Base-by-base conservation (phyloP, 1,140 invertebrate species). In the Camponotus vicinus region DNA sequence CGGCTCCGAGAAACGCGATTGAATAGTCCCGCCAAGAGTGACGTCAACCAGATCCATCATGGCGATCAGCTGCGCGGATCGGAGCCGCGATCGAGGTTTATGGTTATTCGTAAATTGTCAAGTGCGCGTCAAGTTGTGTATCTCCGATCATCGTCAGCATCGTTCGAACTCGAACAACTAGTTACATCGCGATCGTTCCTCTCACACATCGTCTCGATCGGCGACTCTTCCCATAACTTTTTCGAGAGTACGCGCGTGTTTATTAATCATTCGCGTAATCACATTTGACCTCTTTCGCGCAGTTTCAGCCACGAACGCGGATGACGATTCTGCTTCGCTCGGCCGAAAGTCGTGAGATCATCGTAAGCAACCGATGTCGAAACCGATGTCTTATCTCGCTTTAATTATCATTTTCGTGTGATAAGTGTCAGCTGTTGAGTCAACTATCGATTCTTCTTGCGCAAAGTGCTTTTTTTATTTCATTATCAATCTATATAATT, bases 21-120 rank as follows among this genome's bases (percentile, higher is more conserved):
- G 40, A 83, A 83, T 75, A 61, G 1, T 83, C 79, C 79, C 79
- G 79, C 79, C 79, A 75, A 63, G 18, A 15, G 40, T 75, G 79
- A 83, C 79, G 79, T 82, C 79, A 42, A 55, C 0, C 11, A 9
- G 57, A 83, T 75, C 2, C 69, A 63, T 83, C 69, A 83, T 83
- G 79, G 79, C 77, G 63, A 42, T 69, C 64, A 80, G 63, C 67
- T 21, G 34, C 49, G 52, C 37, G 42, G 32, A 76, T 73, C 32
- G 55, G 18, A 57, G 15, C 7, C 15, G 49, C 64, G 13, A 27
- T 21, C 21, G 15, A 15, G 34, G 49, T 52, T 52, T 52, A 18
- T 66, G 27, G 45, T 52, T 42, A 52, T 40, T 59, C 40, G 67
- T 45, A 13, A 45, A 73, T 73, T 40, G 11, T 40, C 11, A 71